Percentiles rank a stretch among this genome's conserved stretches.
Conservation (phyloP, 2,888 invertebrate species). For the Polydrusus tereticollis region DNA sequence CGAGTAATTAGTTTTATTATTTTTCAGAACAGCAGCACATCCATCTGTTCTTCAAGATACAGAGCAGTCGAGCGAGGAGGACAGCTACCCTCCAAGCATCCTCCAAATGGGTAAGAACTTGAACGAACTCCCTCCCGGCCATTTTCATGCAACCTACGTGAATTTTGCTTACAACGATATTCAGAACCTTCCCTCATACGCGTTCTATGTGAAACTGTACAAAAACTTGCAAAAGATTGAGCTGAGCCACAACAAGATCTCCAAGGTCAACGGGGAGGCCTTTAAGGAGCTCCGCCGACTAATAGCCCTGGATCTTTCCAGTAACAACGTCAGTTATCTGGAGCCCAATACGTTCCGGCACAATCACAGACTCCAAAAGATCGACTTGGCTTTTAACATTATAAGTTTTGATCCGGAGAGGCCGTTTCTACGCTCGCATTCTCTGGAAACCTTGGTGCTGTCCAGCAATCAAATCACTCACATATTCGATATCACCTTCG, state of each 20-base stretch:
- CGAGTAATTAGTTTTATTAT: too few species aligned
- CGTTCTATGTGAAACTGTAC: constrained; percentile 61
- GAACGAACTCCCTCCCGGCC: constrained; percentile 57
- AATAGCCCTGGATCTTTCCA: constrained; percentile 60
- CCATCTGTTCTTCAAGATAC: not conserved
- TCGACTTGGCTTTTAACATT: constrained; percentile 61
- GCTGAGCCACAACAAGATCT: constrained; percentile 61
- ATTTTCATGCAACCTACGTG: constrained; percentile 51
- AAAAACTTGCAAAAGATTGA: constrained; percentile 58
- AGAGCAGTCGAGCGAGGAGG: not conserved
- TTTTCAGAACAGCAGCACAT: constrained; percentile 8
- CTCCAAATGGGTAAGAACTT: constrained; percentile 54
- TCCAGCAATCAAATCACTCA: constrained; percentile 62
- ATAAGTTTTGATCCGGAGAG: constrained; percentile 59
- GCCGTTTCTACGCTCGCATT: constrained; percentile 60
- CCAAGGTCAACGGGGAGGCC: constrained; percentile 57
- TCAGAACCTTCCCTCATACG: constrained; percentile 54
- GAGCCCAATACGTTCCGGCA: constrained; percentile 61
- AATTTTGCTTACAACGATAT: constrained; percentile 63
- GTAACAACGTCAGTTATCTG: constrained; percentile 60
- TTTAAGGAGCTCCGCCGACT: constrained; percentile 61
- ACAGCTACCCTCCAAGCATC: constrained; percentile 2
- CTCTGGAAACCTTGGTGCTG: constrained; percentile 61
- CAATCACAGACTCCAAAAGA: constrained; percentile 59
- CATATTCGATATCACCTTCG: constrained; percentile 62